Evolutionary conservation across 2,797 vertebrate species (phyloP).

Genomic region (Sternotherus odoratus): DNA sequence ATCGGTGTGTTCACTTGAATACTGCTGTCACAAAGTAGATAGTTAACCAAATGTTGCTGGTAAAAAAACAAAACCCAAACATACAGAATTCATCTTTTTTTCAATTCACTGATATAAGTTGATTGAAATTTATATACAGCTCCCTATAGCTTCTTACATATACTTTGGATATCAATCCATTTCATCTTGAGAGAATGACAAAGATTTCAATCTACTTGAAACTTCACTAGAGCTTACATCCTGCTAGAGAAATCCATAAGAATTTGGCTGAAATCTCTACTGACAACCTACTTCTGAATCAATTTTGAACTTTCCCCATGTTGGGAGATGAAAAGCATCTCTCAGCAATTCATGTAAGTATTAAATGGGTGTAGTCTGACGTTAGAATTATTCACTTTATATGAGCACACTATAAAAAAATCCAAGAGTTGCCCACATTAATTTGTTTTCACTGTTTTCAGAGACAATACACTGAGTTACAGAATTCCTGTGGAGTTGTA

Average conservation of each 20-base stretch:
- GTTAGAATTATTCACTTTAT: background rate
- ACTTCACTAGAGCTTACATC: background rate
- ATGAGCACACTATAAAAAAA: background rate
- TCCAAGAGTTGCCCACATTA: background rate
- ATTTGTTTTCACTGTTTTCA: background rate
- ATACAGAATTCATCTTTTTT: background rate
- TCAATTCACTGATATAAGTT: background rate
- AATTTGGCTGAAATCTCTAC: background rate
- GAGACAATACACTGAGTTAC: background rate
- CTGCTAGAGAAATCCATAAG: background rate
- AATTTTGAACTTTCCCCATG: background rate
- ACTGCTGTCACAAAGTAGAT: rapidly evolving
- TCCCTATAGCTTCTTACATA: background rate
- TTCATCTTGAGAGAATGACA: background rate
- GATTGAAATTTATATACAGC: background rate
- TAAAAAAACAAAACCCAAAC: background rate
- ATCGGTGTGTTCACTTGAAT: rapidly evolving
- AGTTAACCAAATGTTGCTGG: background rate
- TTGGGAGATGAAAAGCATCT: background rate
- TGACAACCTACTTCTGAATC: background rate
- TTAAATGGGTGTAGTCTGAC: background rate
- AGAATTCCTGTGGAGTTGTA: background rate
- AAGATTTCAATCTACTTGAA: background rate
- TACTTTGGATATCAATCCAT: background rate
- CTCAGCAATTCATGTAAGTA: background rate